These are phyloP conservation scores for Nyctibius grandis DNA, from an alignment of 2,797 vertebrate genomes.

Conservation along the genomic window DNA sequence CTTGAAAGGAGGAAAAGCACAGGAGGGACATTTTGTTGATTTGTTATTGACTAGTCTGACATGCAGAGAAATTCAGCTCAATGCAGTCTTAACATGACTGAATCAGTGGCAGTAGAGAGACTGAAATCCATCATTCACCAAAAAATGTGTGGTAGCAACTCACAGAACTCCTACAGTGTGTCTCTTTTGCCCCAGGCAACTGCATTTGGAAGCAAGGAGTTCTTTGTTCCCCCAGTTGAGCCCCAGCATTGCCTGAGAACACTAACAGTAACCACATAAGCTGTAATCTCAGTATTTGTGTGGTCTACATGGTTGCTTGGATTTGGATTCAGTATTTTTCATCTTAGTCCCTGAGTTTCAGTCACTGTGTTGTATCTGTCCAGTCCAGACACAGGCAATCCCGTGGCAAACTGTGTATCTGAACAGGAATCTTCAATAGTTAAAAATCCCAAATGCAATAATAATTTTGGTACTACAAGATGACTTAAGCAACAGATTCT, in stretches of 20 bases:
- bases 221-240: neutral
- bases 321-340: neutral
- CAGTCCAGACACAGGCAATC: neutral
- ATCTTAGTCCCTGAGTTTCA: neutral
- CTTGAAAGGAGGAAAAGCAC: neutral
- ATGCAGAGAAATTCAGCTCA: neutral
- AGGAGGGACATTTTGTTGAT: neutral
- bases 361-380: fast-evolving
- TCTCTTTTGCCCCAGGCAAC: neutral
- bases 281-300: neutral
- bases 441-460: neutral
- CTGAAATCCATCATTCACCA: neutral
- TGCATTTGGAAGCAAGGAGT: neutral
- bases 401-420: neutral
- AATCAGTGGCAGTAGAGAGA: neutral
- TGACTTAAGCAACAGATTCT: neutral
- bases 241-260: fast-evolving
- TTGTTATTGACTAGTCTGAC: neutral
- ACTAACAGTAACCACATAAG: neutral
- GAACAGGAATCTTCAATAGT: neutral
- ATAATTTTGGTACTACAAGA: neutral
- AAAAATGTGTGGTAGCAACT: neutral
- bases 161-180: neutral
- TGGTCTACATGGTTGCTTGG: neutral
- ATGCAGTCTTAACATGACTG: neutral